Evolutionary conservation across 2,888 invertebrate genomes (phyloP).

Genomic region (Pegoplata infirma): DNA sequence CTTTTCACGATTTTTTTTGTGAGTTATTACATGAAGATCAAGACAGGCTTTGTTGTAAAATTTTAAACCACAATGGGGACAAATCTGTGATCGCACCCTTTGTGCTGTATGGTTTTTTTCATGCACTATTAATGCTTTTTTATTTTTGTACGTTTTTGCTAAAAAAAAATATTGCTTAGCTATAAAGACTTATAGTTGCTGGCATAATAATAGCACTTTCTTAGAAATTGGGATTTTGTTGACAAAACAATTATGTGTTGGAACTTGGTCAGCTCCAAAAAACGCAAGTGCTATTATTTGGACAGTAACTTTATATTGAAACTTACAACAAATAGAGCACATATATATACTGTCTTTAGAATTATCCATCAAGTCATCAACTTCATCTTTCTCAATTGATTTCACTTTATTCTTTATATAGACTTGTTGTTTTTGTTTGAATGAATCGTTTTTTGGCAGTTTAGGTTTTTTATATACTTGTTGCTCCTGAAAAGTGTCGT

Average conservation of each 20-base stretch:
- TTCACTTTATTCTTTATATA: neutral
- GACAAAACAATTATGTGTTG: neutral
- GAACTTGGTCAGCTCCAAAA: too few relatives aligned
- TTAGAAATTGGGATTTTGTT: neutral
- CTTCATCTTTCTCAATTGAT: neutral
- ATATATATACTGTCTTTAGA: neutral
- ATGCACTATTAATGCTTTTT: conserved; percentile 15
- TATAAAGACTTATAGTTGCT: too few relatives aligned
- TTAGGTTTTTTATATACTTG: too few relatives aligned
- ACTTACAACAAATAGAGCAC: neutral
- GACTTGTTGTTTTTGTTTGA: neutral
- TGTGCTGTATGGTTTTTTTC: neutral
- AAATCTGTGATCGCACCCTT: neutral
- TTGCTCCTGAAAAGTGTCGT: too few relatives aligned
- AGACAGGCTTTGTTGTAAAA: neutral
- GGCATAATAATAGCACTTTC: too few relatives aligned
- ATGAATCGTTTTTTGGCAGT: neutral
- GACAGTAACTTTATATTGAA: too few relatives aligned
- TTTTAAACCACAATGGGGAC: neutral
- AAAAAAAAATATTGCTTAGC: neutral
- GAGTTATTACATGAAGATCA: neutral
- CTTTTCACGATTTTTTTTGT: neutral
- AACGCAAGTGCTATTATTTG: too few relatives aligned
- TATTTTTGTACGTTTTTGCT: conserved; percentile 49
- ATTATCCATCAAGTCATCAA: too few relatives aligned